Conservation (phyloP, 1,140 invertebrate genomes). For the Eriocheir sinensis region DNA sequence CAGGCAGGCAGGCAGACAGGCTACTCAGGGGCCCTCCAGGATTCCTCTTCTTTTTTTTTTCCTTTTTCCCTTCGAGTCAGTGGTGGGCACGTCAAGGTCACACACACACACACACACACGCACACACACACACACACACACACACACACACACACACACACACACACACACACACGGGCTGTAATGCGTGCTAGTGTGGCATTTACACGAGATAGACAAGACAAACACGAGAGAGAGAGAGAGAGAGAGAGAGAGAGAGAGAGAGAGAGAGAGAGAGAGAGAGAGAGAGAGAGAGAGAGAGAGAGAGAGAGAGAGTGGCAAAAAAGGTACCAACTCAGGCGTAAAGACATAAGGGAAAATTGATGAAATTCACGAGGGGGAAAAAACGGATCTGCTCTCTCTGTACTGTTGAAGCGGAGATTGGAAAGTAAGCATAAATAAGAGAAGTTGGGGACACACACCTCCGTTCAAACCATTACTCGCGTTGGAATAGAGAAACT, state of each 20-base stretch:
- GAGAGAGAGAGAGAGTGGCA: not conserved
- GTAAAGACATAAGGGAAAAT: not conserved
- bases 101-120: not conserved
- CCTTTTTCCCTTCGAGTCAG: not conserved
- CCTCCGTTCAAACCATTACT: too few relatives aligned
- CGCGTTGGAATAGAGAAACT: too few relatives aligned
- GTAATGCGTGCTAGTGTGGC: not conserved
- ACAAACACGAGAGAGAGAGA: not conserved
- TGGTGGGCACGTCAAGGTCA: not conserved
- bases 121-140: not conserved
- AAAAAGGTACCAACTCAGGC: not conserved
- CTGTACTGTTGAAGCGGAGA: too few relatives aligned
- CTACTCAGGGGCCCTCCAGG: not conserved
- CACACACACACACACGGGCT: not conserved
- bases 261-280: constrained; percentile 28
- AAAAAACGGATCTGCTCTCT: too few relatives aligned
- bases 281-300: constrained; percentile 13
- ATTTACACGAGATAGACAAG: not conserved
- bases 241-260: constrained; percentile 17
- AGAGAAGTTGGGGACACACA: too few relatives aligned
- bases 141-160: not conserved
- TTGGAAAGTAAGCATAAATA: too few relatives aligned
- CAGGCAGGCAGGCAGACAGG: not conserved
- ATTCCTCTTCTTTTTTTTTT: not conserved
- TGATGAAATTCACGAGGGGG: too few relatives aligned